phyloP scores from a whole-genome alignment of 2,797 vertebrate genomes.

The Enteromius trimaculatus region DNA sequence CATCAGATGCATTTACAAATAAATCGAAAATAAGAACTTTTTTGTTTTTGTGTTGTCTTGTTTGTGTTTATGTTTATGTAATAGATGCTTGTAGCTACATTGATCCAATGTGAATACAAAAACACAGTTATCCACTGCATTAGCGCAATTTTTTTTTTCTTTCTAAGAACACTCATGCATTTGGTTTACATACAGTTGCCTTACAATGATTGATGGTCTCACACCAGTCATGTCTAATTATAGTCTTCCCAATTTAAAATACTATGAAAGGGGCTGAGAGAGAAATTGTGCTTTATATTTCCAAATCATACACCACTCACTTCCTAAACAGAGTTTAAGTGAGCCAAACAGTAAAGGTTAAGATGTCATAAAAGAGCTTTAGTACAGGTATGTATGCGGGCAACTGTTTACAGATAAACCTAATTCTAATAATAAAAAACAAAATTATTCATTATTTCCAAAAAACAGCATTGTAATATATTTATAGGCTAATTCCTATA shows the following conservation, averaged over 20 bases:
- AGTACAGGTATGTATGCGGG: not conserved
- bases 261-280: not conserved
- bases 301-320: not conserved
- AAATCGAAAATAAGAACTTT: conserved; percentile 79
- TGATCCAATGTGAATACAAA: not conserved
- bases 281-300: conserved; percentile 8
- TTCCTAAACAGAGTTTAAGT: conserved; percentile 13
- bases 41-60: not conserved
- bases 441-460: not conserved
- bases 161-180: not conserved
- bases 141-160: not conserved
- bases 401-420: not conserved
- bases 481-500: not conserved
- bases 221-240: conserved; percentile 21
- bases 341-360: not conserved
- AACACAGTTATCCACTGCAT: not conserved
- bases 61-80: not conserved
- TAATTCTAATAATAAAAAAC: not conserved
- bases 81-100: not conserved
- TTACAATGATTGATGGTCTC: conserved; percentile 8
- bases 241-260: not conserved
- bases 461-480: not conserved
- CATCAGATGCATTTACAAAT: conserved; percentile 96
- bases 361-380: not conserved
- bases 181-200: not conserved